Percentiles rank a stretch among this genome's conserved stretches.
Conservation (phyloP, 2,888 invertebrate genomes). For the Hydroisotoma schaefferi region DNA sequence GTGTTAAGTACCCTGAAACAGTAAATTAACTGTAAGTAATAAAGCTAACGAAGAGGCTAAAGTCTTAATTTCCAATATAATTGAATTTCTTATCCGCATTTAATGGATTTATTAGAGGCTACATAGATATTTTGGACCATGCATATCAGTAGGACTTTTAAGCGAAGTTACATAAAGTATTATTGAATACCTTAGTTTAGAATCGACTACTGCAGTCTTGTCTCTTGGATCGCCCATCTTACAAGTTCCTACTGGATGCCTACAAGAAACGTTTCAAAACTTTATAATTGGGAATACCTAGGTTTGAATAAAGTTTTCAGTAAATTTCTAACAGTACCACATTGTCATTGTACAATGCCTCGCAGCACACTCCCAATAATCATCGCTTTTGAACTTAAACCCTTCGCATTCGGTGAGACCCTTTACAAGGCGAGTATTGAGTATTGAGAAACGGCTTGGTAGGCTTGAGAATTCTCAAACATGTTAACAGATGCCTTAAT, state of each 20-base stretch:
- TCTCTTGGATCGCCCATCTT: slow-evolving; percentile 11
- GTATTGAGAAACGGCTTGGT: not conserved
- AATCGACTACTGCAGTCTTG: slow-evolving; percentile 10
- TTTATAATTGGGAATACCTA: not conserved
- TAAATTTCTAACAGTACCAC: slow-evolving; percentile 6
- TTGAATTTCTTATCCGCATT: not conserved
- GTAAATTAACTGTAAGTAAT: not conserved
- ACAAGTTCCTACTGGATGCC: slow-evolving; percentile 18
- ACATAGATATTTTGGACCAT: no score
- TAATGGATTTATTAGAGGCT: not conserved
- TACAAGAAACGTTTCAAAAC: not conserved
- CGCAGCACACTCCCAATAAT: slow-evolving; percentile 20
- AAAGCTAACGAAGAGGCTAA: not conserved
- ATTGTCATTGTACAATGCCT: slow-evolving; percentile 10
- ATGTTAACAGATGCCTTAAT: not conserved
- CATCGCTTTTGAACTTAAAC: not conserved
- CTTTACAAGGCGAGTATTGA: not conserved
- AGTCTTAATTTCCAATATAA: no score
- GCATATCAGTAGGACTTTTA: no score
- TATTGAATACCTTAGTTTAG: slow-evolving; percentile 10
- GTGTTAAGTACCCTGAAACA: slow-evolving; percentile 8
- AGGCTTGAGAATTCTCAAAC: not conserved
- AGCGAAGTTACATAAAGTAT: slow-evolving; percentile 5
- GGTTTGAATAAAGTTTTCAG: not conserved
- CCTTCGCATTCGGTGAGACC: slow-evolving; percentile 16